These are phyloP conservation scores for Perccottus glenii DNA, from an alignment of 2,113 vertebrate genomes.

Conservation along the genomic window DNA sequence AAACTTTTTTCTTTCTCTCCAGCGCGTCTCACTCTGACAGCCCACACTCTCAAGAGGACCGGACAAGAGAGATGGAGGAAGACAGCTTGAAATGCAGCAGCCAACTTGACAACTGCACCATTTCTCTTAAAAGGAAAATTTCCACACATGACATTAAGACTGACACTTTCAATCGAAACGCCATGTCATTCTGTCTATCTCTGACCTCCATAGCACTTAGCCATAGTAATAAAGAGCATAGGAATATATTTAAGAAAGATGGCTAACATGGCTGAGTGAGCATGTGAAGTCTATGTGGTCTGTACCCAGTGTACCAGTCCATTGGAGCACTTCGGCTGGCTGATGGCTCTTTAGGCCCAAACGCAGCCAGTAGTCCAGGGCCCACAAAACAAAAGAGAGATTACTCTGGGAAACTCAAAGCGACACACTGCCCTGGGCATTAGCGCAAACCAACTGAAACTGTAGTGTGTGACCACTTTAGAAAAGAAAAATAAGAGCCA, in stretches of 20 bases:
- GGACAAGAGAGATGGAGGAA: conserved; percentile 15
- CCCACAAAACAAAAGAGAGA: conserved; percentile 50
- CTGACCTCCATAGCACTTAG: conserved; percentile 9
- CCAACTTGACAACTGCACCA: conserved; percentile 14
- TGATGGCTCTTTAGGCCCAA: conserved; percentile 20
- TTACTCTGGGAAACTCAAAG: conserved; percentile 21
- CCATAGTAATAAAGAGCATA: not conserved
- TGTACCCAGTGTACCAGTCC: conserved; percentile 40
- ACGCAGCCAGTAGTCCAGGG: conserved; percentile 35
- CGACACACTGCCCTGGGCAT: conserved; percentile 24
- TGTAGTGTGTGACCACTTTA: conserved; percentile 34
- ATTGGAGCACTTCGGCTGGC: conserved; percentile 26
- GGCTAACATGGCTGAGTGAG: conserved; percentile 18
- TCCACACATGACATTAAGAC: conserved; percentile 4
- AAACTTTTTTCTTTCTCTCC: conserved; percentile 24
- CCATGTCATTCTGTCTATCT: conserved; percentile 10
- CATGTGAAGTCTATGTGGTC: not conserved
- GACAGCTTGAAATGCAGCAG: conserved; percentile 22
- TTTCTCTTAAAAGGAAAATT: conserved; percentile 4
- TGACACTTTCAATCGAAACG: conserved; percentile 29
- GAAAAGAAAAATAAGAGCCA: conserved; percentile 21
- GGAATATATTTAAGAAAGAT: conserved; percentile 18
- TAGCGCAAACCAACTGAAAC: conserved; percentile 10
- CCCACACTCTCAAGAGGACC: conserved; percentile 29
- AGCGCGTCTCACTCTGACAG: conserved; percentile 6